Conservation (phyloP, 1,140 invertebrate species). For the Solenopsis fugax region DNA sequence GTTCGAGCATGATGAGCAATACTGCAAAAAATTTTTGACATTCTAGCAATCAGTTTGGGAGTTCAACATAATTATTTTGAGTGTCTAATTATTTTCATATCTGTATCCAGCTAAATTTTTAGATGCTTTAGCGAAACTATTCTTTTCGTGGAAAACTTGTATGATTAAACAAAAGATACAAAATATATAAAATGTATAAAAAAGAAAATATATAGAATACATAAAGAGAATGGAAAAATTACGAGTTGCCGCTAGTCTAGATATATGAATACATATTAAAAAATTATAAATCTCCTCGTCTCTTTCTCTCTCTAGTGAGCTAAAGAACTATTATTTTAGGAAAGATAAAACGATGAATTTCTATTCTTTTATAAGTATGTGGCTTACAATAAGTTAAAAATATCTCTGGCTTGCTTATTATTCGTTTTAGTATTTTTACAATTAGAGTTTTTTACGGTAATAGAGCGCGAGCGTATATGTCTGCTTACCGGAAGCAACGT, state of each 20-base stretch:
- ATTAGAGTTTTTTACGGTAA: conserved; percentile 29
- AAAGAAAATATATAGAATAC: too few relatives aligned
- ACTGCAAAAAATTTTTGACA: too few relatives aligned
- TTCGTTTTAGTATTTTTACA: conserved; percentile 6
- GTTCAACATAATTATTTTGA: too few relatives aligned
- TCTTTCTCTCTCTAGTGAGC: not conserved
- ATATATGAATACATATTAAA: not conserved
- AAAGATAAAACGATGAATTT: conserved; percentile 21
- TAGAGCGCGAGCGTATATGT: conserved; percentile 1
- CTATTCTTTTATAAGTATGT: not conserved
- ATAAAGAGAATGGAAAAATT: not conserved
- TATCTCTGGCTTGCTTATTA: not conserved
- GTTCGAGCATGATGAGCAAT: too few relatives aligned
- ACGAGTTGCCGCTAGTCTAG: not conserved
- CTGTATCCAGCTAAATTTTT: too few relatives aligned
- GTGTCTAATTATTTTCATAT: too few relatives aligned
- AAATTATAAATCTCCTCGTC: not conserved
- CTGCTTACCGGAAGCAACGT: conserved; percentile 6
- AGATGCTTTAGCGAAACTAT: too few relatives aligned
- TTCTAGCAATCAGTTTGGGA: too few relatives aligned
- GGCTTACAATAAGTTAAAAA: not conserved
- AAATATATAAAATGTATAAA: not conserved
- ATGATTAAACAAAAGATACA: not conserved
- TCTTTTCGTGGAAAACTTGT: not conserved
- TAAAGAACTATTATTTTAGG: not conserved